Percentiles rank a stretch among this genome's conserved stretches.
phyloP scores from a whole-genome alignment of 2,113 vertebrate genomes.

The Rhinolophus sinicus region DNA sequence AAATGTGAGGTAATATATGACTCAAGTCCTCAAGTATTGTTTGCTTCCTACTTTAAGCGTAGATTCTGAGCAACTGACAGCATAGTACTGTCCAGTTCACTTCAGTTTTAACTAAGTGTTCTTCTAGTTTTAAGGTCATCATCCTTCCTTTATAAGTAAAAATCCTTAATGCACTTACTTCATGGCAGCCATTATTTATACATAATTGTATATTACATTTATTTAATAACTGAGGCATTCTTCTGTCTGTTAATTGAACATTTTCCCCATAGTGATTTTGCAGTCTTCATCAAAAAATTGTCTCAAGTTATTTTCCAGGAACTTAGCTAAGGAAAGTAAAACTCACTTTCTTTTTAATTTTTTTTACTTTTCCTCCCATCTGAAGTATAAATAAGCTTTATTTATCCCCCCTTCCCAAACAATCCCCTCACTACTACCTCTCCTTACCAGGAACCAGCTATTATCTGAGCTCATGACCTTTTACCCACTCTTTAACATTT shows the following conservation, averaged over 20 bases:
- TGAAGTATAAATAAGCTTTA: constrained; percentile 14
- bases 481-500: not conserved
- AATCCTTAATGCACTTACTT: not conserved
- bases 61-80: not conserved
- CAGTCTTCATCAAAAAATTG: not conserved
- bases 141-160: not conserved
- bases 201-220: not conserved
- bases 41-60: not conserved
- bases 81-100: not conserved
- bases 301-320: not conserved
- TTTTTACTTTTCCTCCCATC: not conserved
- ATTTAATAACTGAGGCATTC: not conserved
- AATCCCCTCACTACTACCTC: not conserved
- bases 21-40: not conserved
- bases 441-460: not conserved
- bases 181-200: not conserved
- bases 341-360: not conserved
- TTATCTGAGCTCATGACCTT: not conserved
- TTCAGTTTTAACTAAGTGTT: not conserved
- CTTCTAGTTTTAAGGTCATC: not conserved
- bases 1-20: not conserved
- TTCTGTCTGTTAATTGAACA: not conserved
- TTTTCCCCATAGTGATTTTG: not conserved
- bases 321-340: not conserved
- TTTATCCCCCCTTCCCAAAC: not conserved